Conservation (phyloP, 2,113 vertebrate species). For the Columbina picui region DNA sequence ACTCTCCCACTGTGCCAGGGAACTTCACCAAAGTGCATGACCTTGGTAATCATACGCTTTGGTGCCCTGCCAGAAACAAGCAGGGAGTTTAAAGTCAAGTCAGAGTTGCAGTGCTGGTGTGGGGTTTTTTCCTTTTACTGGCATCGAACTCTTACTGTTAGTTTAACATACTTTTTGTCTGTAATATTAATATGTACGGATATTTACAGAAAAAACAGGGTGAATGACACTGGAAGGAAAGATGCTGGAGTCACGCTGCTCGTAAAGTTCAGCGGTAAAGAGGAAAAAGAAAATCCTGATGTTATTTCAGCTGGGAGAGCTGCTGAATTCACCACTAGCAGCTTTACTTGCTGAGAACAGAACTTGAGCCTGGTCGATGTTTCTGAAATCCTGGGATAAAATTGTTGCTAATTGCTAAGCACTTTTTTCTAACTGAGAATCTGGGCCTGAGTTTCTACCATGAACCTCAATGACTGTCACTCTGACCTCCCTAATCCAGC, state of each 20-base stretch:
- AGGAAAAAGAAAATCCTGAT: background rate
- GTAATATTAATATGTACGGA: background rate
- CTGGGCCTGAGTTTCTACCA: background rate
- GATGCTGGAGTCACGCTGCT: slow-evolving; percentile 6
- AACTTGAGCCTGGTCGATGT: background rate
- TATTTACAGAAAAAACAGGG: slow-evolving; percentile 30
- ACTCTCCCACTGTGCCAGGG: slow-evolving; percentile 48
- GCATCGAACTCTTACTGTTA: background rate
- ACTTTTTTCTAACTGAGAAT: background rate
- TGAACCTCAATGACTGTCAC: background rate
- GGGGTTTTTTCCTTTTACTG: background rate
- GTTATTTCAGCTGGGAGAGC: slow-evolving; percentile 63
- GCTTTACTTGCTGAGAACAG: slow-evolving; percentile 16
- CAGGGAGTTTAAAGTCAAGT: background rate
- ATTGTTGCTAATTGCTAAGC: background rate
- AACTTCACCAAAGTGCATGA: slow-evolving; percentile 47
- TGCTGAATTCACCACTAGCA: slow-evolving; percentile 15
- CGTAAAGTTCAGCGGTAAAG: background rate
- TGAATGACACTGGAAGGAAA: background rate
- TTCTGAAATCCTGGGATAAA: background rate
- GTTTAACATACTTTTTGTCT: slow-evolving; percentile 10
- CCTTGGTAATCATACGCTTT: slow-evolving; percentile 16
- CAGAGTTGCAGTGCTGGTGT: background rate
- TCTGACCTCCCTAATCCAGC: background rate
- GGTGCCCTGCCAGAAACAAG: slow-evolving; percentile 17